Base-by-base conservation (phyloP, 2,113 vertebrate genomes). In the Zootoca vivipara region DNA sequence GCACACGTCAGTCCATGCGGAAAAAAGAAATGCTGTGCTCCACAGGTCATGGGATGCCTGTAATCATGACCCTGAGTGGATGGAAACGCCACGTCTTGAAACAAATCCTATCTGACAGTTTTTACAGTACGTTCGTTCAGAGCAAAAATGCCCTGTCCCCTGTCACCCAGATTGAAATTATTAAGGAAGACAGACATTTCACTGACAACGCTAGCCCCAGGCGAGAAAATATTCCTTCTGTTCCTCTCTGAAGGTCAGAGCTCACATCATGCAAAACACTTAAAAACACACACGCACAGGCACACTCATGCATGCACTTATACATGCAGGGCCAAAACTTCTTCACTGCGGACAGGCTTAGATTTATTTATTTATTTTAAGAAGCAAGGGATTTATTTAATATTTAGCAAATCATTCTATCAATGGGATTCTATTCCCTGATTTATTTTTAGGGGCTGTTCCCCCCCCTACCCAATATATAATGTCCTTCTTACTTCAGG, bases 91-190 rank as follows among this genome's bases (percentile, higher is more conserved):
- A 92, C 89, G 92, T 90, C 93, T 94, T 94, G 95, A 96, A 93
- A 93, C 92, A 97, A 95, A 96, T 96, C 90, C 92, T 38, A 93
- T 96, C 93, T 97, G 96, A 96, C 95, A 96, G 94, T 90, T 96
- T 96, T 96, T 95, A 93, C 89, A 94, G 94, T 94, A 89, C 92
- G 92, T 96, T 95, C 92, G 94, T 94, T 95, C 87, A 87, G 92
- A 95, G 94, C 95, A 94, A 95, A 81, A 96, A 96, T 95, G 93
- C 93, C 93, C 93, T 93, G 94, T 94, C 92, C 92, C 85, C 91
- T 96, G 95, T 95, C 96, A 94, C 93, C 94, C 93, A 82, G 92
- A 94, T 95, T 96, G 95, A 96, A 96, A 97, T 97, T 96, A 95
- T 95, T 95, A 95, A 95, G 95, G 87, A 92, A 95, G 95, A 95